Evolutionary conservation across 2,888 invertebrate genomes (phyloP).

Genomic region (Meteorus cinctellus): DNA sequence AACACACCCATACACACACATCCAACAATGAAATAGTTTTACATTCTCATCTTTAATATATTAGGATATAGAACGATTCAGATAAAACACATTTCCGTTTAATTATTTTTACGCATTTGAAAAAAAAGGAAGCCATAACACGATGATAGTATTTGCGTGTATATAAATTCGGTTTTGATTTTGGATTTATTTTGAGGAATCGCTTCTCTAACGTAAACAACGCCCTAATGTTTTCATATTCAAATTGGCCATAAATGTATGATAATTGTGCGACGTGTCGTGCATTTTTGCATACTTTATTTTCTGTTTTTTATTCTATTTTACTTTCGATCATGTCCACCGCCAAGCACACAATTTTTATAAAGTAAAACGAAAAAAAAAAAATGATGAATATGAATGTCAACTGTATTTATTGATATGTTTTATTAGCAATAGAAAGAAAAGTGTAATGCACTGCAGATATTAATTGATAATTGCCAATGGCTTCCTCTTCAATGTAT

Average conservation of each 20-base stretch:
- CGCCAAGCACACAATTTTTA: not conserved
- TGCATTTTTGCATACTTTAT: not conserved
- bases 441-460: not conserved
- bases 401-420: not conserved
- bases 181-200: not conserved
- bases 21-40: not conserved
- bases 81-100: not conserved
- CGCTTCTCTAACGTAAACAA: not conserved
- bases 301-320: not conserved
- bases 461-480: not conserved
- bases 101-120: not conserved
- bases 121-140: not conserved
- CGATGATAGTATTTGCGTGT: conserved; percentile 8
- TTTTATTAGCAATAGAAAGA: not conserved
- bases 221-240: not conserved
- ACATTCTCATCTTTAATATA: not conserved
- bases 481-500: not conserved
- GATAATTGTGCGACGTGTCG: not conserved
- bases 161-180: not conserved
- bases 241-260: not conserved
- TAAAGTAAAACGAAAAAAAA: not conserved
- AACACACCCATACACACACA: not conserved
- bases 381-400: not conserved
- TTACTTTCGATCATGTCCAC: not conserved
- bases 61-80: not conserved